Percentiles rank a stretch among this genome's conserved stretches.
phyloP scores from a whole-genome alignment of 2,888 invertebrate genomes.

The Melikaiella ostensackeni region DNA sequence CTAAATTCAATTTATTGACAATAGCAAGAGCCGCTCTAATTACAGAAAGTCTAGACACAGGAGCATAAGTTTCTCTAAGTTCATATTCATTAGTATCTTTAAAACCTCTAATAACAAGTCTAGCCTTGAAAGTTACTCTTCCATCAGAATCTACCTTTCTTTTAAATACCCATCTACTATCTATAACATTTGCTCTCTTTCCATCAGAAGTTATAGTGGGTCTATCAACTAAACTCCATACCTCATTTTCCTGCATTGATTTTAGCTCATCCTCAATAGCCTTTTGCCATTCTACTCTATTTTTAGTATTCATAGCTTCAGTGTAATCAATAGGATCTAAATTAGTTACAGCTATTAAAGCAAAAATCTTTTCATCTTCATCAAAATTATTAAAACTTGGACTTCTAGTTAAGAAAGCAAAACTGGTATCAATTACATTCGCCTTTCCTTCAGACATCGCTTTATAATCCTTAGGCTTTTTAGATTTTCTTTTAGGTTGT shows the following conservation, averaged over 20 bases:
- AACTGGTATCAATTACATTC: too few relatives aligned
- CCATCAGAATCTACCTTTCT: constrained; percentile 47
- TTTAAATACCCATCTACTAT: constrained; percentile 55
- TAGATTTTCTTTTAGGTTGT: too few relatives aligned
- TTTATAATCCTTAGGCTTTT: too few relatives aligned
- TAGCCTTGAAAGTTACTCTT: constrained; percentile 43
- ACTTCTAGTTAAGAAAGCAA: too few relatives aligned
- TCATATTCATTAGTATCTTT: constrained; percentile 49
- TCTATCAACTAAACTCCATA: constrained; percentile 42
- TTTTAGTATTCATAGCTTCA: constrained; percentile 42
- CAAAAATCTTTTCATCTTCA: too few relatives aligned
- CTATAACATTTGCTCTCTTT: constrained; percentile 48
- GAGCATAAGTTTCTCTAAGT: constrained; percentile 52
- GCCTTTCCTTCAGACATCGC: too few relatives aligned
- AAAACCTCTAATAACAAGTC: constrained; percentile 52
- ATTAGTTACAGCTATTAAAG: background rate
- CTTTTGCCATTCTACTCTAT: constrained; percentile 41
- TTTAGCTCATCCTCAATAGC: constrained; percentile 49
- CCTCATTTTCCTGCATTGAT: constrained; percentile 51
- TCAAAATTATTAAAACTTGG: too few relatives aligned
- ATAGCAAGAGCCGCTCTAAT: too few relatives aligned
- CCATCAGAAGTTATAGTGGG: constrained; percentile 40
- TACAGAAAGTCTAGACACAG: constrained; percentile 28
- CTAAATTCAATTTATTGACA: too few relatives aligned
- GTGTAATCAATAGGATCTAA: constrained; percentile 42